Percentiles rank a stretch among this genome's conserved stretches.
phyloP scores from a whole-genome alignment of 1,140 invertebrate genomes.

The Leptoteleia sp. region DNA sequence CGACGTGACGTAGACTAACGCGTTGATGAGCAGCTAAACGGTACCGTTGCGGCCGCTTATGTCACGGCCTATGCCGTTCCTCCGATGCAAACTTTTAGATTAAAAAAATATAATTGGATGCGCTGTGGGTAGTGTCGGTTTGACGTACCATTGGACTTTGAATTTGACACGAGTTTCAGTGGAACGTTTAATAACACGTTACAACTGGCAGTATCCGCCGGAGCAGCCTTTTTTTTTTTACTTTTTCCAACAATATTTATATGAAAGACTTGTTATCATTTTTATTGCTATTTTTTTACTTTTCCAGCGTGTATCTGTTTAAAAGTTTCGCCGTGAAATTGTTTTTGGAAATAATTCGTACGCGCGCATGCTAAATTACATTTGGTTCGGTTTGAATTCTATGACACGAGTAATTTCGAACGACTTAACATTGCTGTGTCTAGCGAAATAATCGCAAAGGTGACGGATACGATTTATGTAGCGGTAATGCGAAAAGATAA shows the following conservation, averaged over 20 bases:
- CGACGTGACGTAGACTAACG: conserved; percentile 34
- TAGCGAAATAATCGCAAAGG: conserved; percentile 11
- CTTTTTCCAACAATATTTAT: too few relatives aligned
- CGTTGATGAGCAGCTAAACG: conserved; percentile 43
- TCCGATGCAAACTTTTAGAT: conserved; percentile 3
- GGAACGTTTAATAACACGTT: conserved; percentile 13
- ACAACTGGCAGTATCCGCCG: conserved; percentile 8
- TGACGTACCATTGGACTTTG: conserved; percentile 13
- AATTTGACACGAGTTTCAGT: conserved; percentile 4
- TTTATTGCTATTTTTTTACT: too few relatives aligned
- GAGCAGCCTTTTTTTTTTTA: neutral
- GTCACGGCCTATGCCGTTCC: conserved; percentile 17
- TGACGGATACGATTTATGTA: conserved; percentile 23
- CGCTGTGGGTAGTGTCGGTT: conserved; percentile 2
- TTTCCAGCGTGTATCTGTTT: too few relatives aligned
- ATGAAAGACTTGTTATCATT: too few relatives aligned
- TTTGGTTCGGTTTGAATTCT: conserved; percentile 5
- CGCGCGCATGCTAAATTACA: neutral
- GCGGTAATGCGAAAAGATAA: conserved; percentile 34
- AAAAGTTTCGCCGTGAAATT: too few relatives aligned
- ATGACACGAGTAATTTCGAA: conserved; percentile 24
- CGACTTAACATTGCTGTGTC: conserved; percentile 30
- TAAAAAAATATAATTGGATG: conserved; percentile 39
- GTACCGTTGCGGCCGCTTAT: conserved; percentile 24
- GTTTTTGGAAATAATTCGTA: neutral